phyloP scores from a whole-genome alignment of 2,797 vertebrate genomes.

The Cyprinodon diabolis region DNA sequence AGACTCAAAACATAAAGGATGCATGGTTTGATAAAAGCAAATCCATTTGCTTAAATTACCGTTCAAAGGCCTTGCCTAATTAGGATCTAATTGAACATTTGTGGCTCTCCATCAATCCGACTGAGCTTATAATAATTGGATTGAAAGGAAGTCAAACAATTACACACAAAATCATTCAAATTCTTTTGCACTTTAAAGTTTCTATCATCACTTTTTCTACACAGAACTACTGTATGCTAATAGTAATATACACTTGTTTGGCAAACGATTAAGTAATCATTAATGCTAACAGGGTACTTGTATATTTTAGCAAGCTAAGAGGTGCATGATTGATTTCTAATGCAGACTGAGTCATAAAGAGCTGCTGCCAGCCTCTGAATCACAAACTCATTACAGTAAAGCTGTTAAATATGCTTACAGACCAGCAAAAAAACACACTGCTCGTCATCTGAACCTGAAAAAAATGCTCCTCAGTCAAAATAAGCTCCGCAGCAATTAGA shows the following conservation, averaged over 20 bases:
- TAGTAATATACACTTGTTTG: constrained; percentile 14
- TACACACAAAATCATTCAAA: too few species aligned
- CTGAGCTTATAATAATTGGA: too few species aligned
- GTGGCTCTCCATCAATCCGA: too few species aligned
- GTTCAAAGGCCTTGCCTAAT: too few species aligned
- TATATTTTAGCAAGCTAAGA: constrained; percentile 51
- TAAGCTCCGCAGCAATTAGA: constrained; percentile 23
- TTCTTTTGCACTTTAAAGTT: too few species aligned
- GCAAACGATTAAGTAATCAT: constrained; percentile 41
- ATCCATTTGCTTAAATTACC: too few species aligned
- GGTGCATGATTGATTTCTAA: constrained; percentile 70
- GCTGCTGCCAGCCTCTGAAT: constrained; percentile 62
- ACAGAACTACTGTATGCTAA: too few species aligned
- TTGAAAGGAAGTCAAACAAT: too few species aligned
- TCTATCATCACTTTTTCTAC: too few species aligned
- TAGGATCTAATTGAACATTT: too few species aligned
- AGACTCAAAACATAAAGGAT: too few species aligned
- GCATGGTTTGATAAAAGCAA: too few species aligned
- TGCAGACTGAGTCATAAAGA: constrained; percentile 66
- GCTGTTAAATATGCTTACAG: constrained; percentile 62
- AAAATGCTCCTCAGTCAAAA: constrained; percentile 36
- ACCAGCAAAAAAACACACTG: constrained; percentile 48
- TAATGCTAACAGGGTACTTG: constrained; percentile 38
- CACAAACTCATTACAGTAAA: constrained; percentile 67
- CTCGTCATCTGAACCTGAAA: constrained; percentile 42